Evolutionary conservation across 2,113 vertebrate species (phyloP).

Genomic region (Daboia siamensis): DNA sequence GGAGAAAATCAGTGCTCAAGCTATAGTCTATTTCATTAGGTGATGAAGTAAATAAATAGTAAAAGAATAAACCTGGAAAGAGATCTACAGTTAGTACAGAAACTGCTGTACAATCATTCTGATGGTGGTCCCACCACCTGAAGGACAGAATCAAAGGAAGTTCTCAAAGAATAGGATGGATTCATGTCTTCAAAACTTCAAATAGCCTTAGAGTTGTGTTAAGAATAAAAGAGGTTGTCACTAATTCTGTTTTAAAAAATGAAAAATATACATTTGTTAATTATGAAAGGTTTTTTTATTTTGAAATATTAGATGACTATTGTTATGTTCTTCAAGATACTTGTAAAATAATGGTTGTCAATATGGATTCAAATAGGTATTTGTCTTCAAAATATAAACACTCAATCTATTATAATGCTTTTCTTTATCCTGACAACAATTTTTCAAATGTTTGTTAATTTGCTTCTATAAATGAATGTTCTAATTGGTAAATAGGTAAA

Average conservation of each 20-base stretch:
- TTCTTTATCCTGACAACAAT: neutral
- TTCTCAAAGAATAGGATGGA: neutral
- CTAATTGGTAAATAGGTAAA: neutral
- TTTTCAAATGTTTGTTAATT: neutral
- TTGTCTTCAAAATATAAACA: neutral
- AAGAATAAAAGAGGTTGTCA: neutral
- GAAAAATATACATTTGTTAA: neutral
- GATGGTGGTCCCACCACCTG: neutral
- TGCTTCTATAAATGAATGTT: neutral
- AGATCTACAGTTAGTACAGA: neutral
- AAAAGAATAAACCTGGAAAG: neutral
- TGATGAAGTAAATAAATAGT: neutral
- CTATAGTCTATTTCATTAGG: neutral
- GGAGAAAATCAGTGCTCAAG: neutral
- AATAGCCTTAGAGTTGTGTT: neutral
- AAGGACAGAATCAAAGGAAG: neutral
- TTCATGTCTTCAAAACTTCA: neutral
- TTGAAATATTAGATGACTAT: neutral
- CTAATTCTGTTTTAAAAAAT: neutral
- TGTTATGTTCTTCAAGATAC: neutral
- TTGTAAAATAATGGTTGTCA: neutral
- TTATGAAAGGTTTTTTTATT: neutral
- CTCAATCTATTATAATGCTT: neutral
- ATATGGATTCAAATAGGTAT: neutral
- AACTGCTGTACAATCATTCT: neutral